Conservation (phyloP, 2,797 vertebrate genomes). For the Hypotaenidia philippensis region DNA sequence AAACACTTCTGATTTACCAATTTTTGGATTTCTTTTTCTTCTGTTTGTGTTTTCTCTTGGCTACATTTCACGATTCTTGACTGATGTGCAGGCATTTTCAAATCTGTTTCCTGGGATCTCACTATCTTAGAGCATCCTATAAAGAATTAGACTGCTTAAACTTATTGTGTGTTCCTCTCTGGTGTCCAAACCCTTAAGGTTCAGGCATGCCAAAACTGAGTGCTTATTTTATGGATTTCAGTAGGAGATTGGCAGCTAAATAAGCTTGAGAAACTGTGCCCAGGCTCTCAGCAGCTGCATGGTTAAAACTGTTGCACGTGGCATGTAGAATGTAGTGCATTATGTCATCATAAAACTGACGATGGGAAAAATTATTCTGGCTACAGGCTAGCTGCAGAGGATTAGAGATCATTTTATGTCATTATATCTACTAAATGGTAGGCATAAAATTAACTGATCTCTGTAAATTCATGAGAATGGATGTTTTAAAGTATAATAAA, state of each 20-base stretch:
- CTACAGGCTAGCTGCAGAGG: not conserved
- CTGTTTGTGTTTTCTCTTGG: not conserved
- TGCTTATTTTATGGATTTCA: not conserved
- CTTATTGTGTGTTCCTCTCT: not conserved
- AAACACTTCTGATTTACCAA: not conserved
- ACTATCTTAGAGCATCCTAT: not conserved
- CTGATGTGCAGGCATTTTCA: not conserved
- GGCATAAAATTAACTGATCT: not conserved
- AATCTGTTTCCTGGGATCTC: not conserved
- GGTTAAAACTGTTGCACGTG: not conserved
- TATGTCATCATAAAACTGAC: not conserved
- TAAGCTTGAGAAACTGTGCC: not conserved
- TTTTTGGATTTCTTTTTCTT: not conserved
- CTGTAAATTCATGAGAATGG: not conserved
- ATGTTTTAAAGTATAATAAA: not conserved
- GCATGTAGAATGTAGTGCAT: not conserved
- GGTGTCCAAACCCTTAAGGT: not conserved
- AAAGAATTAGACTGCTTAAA: not conserved
- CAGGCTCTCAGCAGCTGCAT: not conserved
- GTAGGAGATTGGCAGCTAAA: not conserved
- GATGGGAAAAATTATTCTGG: not conserved
- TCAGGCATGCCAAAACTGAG: not conserved
- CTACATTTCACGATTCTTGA: not conserved
- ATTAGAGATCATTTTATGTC: not conserved
- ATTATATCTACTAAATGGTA: not conserved